Evolutionary conservation across 1,140 invertebrate genomes (phyloP), one percentile per base, ranked within the genome.

Genomic region (Caenorhabditis elegans): DNA sequence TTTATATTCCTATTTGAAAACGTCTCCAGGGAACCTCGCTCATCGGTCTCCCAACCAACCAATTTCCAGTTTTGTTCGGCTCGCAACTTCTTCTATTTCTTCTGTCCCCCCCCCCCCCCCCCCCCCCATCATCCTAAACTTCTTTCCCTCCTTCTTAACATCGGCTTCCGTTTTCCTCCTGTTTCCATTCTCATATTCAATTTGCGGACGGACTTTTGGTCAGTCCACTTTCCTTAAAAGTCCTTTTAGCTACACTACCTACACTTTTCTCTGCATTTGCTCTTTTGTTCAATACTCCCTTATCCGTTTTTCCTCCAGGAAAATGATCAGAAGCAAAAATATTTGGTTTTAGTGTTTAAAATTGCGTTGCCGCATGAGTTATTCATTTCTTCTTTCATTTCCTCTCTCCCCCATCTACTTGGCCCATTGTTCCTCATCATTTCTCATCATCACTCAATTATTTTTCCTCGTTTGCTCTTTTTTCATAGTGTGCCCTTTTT

Each of bases 41-140:
- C 60, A 70, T 70, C 60, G 60, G 60, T 70, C 60, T 70, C 60
- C 60, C 60, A 70, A 70, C 60, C 60, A 70, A 70, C 60, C 60
- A 70, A 70, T 70, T 70, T 70, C 34, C 60, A 70, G 60, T 70
- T 70, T 70, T 1, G 60, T 70, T 70, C 34, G n/a, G 60, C 34
- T 26, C 53, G 13, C 31, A 60, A 60, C 53, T 31, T 60, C 53
- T 34, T 31, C 13, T 34, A 24, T 34, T 60, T 15, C 22, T n/a
- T n/a, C n/a, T n/a, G n/a, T n/a, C n/a, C n/a, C n/a, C n/a, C n/a
- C n/a, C n/a, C n/a, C n/a, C n/a, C n/a, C n/a, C n/a, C n/a, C n/a
- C n/a, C n/a, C n/a, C n/a, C n/a, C n/a, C n/a, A n/a, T n/a, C n/a
- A n/a, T n/a, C 15, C 39, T 43, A 43, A 43, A 43, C 13, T 70